Evolutionary conservation across 2,113 vertebrate genomes (phyloP).

Genomic region (Saccopteryx bilineata): DNA sequence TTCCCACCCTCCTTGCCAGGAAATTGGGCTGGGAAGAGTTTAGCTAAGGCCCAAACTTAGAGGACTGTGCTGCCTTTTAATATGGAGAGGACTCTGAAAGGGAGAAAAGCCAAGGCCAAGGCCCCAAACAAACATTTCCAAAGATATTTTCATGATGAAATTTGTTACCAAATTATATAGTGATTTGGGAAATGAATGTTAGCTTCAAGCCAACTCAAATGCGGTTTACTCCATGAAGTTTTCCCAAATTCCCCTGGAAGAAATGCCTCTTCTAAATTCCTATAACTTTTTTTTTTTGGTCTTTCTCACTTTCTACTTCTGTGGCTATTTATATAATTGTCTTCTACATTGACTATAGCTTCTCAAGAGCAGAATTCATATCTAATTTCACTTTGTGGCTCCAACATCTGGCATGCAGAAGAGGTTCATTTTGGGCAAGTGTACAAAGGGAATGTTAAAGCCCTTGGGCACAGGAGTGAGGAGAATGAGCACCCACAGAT

Average conservation of each 20-base stretch:
- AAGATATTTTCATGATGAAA: not conserved
- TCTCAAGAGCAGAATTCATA: constrained; percentile 8
- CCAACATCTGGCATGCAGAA: not conserved
- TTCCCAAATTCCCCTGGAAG: not conserved
- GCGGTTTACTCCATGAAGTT: not conserved
- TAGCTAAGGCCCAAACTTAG: not conserved
- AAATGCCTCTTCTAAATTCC: constrained; percentile 25
- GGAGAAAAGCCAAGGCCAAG: not conserved
- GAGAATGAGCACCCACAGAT: not conserved
- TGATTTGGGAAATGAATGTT: not conserved
- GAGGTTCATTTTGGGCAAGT: not conserved
- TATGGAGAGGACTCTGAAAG: not conserved
- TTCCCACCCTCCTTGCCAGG: not conserved
- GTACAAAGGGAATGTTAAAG: not conserved
- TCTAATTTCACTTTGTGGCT: not conserved
- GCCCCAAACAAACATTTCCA: not conserved
- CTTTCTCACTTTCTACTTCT: not conserved
- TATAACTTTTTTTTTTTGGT: not conserved
- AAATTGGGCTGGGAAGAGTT: not conserved
- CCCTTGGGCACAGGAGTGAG: not conserved
- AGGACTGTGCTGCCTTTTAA: not conserved
- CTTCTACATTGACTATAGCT: not conserved
- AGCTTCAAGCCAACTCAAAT: not conserved
- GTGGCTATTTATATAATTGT: not conserved
- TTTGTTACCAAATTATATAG: not conserved